Base-by-base conservation (phyloP, 2,113 vertebrate genomes). In the Dermatemys mawii region DNA sequence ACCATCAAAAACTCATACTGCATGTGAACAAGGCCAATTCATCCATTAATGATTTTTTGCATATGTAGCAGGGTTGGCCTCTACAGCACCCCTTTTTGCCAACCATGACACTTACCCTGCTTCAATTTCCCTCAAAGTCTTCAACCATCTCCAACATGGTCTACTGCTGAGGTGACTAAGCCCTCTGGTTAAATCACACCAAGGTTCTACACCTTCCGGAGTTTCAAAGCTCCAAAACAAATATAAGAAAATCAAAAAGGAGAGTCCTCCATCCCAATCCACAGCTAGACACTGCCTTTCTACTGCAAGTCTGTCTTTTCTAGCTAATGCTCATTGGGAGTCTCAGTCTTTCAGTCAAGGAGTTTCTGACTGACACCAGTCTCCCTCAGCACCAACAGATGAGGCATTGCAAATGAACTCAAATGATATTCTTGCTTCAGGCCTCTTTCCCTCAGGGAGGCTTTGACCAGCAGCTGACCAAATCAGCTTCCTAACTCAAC, bases 381-480 rank as follows among this genome's bases (percentile, higher is more conserved):
- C 41, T 27, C 41, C 11, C 41, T 46, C 78, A 87, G 49, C 32
- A 96, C 46, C 93, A 87, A 73, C 50, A 51, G 90, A 82, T 80
- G 80, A 94, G 86, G 79, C 90, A 86, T 44, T 92, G 79, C 12
- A 50, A 80, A 73, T 16, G 1, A 90, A 63, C 38, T 85, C 27
- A 88, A 63, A 90, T 9, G 6, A 21, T 81, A 87, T 67, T 41
- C 89, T 9, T 32, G 48, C 27, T 92, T 92, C 90, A 87, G 2
- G 2, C 4, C 86, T 87, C 79, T 55, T 87, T 35, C 54, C 86
- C 60, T 63, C 70, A 78, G 80, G 53, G 86, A 85, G 41, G 32
- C 75, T 91, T 93, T 92, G 93, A 92, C 90, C 86, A 50, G 32
- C 70, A 93, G 67, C 1, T 9, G 11, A 83, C 82, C 86, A 92